These are phyloP conservation scores for Dasyornis broadbenti DNA, from an alignment of 2,113 vertebrate genomes.

Conservation along the genomic window DNA sequence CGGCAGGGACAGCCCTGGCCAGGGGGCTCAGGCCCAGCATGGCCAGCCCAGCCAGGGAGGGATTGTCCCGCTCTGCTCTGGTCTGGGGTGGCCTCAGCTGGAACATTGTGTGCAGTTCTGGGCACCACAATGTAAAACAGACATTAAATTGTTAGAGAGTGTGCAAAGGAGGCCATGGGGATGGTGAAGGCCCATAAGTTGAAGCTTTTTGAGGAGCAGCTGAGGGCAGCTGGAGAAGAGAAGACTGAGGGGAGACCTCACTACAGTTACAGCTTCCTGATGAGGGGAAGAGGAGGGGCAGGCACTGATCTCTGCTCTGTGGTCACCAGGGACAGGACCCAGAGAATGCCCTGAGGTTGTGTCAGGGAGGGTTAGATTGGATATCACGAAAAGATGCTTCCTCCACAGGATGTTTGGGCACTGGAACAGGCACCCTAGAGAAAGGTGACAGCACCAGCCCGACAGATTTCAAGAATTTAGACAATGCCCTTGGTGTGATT, in stretches of 20 bases:
- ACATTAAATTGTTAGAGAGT: accelerated
- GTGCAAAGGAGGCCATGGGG: accelerated
- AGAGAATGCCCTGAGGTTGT: neutral
- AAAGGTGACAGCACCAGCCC: neutral
- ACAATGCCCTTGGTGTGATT: neutral
- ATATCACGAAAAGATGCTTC: neutral
- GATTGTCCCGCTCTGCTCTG: neutral
- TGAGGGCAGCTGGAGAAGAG: neutral
- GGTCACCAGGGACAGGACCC: neutral
- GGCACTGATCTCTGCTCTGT: neutral
- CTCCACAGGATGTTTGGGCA: neutral
- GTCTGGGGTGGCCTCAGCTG: accelerated
- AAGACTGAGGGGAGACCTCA: neutral
- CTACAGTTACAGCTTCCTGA: neutral
- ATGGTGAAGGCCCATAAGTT: neutral
- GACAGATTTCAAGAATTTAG: neutral
- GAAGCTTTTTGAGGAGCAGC: accelerated
- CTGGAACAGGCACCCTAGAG: neutral
- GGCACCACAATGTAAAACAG: accelerated
- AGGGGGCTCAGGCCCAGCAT: neutral
- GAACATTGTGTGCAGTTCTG: neutral
- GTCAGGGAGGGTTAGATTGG: neutral
- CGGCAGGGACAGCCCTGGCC: neutral
- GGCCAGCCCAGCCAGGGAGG: neutral
- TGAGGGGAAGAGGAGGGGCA: neutral